These are phyloP conservation scores for Neuroterus valhalla DNA, from an alignment of 1,140 invertebrate genomes.

Conservation along the genomic window DNA sequence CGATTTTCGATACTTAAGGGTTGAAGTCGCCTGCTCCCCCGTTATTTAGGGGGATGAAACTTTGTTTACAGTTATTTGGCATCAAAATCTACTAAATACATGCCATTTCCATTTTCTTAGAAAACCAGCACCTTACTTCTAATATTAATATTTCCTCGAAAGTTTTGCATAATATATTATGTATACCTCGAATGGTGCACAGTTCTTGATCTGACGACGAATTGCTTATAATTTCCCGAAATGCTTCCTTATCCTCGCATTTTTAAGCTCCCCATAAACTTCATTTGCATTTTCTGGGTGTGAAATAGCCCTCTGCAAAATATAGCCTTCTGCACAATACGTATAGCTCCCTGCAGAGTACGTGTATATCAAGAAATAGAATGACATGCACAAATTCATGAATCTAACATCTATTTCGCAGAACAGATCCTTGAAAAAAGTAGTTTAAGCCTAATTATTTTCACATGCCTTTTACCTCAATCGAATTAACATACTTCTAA, in stretches of 20 bases:
- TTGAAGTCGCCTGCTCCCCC: too few relatives aligned
- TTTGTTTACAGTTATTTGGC: too few relatives aligned
- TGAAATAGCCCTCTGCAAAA: slow-evolving; percentile 1
- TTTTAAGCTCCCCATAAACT: background rate
- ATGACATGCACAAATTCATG: background rate
- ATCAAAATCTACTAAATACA: too few relatives aligned
- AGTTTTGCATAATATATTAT: background rate
- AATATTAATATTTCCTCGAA: background rate
- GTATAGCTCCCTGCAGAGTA: background rate
- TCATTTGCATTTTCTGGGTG: slow-evolving; percentile 13
- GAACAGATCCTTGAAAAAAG: background rate
- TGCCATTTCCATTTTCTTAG: too few relatives aligned
- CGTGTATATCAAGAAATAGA: background rate
- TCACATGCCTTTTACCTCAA: background rate
- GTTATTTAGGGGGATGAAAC: too few relatives aligned
- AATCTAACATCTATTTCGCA: slow-evolving; percentile 16
- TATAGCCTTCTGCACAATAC: background rate
- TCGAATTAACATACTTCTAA: background rate
- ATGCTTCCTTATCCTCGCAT: background rate
- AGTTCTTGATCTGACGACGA: background rate
- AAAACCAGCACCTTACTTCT: too few relatives aligned
- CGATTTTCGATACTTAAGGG: too few relatives aligned
- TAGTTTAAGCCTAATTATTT: background rate
- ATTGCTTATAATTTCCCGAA: background rate
- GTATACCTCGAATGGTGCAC: background rate